Percentiles rank a stretch among this genome's conserved stretches.
Evolutionary conservation across 1,140 invertebrate genomes (phyloP).

Genomic region (Protaetia brevitarsis): DNA sequence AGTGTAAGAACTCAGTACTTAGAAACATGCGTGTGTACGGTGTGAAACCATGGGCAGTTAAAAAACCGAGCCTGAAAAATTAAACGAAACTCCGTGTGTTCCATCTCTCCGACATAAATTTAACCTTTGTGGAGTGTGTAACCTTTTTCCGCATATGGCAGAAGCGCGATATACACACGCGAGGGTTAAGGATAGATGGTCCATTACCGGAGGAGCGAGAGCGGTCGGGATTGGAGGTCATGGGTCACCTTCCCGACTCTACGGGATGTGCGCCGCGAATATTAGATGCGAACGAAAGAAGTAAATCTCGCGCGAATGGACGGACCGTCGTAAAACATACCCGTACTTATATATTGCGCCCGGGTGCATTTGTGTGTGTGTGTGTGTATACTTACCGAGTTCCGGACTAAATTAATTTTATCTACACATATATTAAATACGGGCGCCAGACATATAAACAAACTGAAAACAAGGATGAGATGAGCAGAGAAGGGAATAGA

Average conservation of each 20-base stretch:
- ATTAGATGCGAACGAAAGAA: too few relatives aligned
- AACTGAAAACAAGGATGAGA: not conserved
- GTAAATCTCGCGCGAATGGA: too few relatives aligned
- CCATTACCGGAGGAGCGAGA: slow-evolving; percentile 13
- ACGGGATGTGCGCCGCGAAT: slow-evolving; percentile 1
- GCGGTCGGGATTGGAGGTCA: slow-evolving; percentile 12
- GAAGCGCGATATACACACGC: slow-evolving; percentile 6
- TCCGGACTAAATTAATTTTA: slow-evolving; percentile 3
- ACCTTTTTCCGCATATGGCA: slow-evolving; percentile 16
- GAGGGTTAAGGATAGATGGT: not conserved
- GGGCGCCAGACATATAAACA: not conserved
- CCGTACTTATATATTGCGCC: too few relatives aligned
- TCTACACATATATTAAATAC: slow-evolving; percentile 16
- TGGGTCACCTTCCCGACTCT: not conserved
- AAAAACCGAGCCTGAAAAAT: slow-evolving; percentile 5
- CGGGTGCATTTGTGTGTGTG: too few relatives aligned
- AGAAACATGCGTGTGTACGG: too few relatives aligned
- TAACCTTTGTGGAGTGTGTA: slow-evolving; percentile 12
- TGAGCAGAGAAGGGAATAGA: not conserved
- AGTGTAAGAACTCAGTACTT: too few relatives aligned
- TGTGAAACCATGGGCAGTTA: too few relatives aligned
- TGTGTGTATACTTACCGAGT: too few relatives aligned
- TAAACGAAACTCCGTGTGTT: slow-evolving; percentile 11
- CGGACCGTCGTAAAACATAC: slow-evolving; percentile 15
- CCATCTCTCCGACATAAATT: slow-evolving; percentile 11